These are phyloP conservation scores for Apotomis capreana DNA, from an alignment of 2,888 invertebrate genomes.

Conservation along the genomic window DNA sequence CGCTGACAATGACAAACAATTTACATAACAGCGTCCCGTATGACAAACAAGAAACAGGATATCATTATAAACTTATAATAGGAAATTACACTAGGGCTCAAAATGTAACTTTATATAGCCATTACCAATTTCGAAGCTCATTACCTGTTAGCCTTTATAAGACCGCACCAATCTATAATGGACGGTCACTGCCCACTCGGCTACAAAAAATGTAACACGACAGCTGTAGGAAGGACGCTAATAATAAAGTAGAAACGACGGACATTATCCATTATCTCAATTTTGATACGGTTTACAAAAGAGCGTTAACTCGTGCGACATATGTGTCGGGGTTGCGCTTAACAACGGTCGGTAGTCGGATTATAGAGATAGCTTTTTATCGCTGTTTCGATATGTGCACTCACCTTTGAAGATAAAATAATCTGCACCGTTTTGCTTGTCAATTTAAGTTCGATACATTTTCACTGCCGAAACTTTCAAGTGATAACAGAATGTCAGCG, in stretches of 20 bases:
- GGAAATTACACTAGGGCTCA: slow-evolving; percentile 63
- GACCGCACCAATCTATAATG: slow-evolving; percentile 72
- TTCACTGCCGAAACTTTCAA: slow-evolving; percentile 32
- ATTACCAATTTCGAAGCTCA: slow-evolving; percentile 78
- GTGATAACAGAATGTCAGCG: slow-evolving; percentile 31
- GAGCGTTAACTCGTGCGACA: slow-evolving; percentile 76
- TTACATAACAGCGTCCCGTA: slow-evolving; percentile 41
- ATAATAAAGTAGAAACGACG: slow-evolving; percentile 75
- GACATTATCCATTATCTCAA: slow-evolving; percentile 81
- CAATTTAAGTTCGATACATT: slow-evolving; percentile 24
- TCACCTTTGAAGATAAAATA: slow-evolving; percentile 42
- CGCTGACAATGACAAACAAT: slow-evolving; percentile 46
- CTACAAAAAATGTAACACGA: slow-evolving; percentile 68
- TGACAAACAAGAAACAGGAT: slow-evolving; percentile 34
- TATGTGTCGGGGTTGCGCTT: slow-evolving; percentile 62
- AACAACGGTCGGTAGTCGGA: slow-evolving; percentile 57
- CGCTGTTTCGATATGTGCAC: slow-evolving; percentile 44
- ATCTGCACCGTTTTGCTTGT: slow-evolving; percentile 35
- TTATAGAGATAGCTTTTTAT: slow-evolving; percentile 50
- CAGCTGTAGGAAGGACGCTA: slow-evolving; percentile 71
- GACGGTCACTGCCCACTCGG: slow-evolving; percentile 69
- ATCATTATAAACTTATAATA: slow-evolving; percentile 63
- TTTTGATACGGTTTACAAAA: slow-evolving; percentile 80
- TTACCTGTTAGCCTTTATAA: slow-evolving; percentile 72
- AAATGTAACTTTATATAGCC: slow-evolving; percentile 69